Evolutionary conservation across 1,140 invertebrate genomes (phyloP).

Genomic region (Drosophila truncata): DNA sequence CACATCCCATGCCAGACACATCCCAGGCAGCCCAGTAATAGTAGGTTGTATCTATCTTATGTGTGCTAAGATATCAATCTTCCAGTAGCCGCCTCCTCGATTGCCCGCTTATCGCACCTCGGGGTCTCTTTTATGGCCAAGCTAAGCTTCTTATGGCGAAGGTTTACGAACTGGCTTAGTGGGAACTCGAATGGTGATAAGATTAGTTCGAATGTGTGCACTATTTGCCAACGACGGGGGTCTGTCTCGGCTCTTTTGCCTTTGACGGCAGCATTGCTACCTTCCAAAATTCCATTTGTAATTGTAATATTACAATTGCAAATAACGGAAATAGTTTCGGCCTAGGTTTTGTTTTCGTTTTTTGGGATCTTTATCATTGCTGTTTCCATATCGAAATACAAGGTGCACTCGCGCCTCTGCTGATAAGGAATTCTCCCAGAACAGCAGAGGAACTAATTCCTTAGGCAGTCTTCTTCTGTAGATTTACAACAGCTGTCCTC

Average conservation of each 20-base stretch:
- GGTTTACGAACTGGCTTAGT: constrained; percentile 28
- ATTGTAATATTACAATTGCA: constrained; percentile 38
- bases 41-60: not conserved
- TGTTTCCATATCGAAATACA: constrained; percentile 30
- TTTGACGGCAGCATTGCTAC: not conserved
- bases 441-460: constrained; percentile 24
- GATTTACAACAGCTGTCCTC: constrained; percentile 52
- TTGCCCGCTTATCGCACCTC: constrained; percentile 44
- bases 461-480: constrained; percentile 37
- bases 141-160: constrained; percentile 56
- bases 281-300: constrained; percentile 15
- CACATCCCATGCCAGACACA: constrained; percentile 3
- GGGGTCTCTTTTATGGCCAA: constrained; percentile 46
- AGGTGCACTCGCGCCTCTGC: not conserved
- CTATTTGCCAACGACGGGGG: not conserved
- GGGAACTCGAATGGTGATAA: constrained; percentile 20
- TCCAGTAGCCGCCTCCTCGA: constrained; percentile 39
- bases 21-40: not conserved
- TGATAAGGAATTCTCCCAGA: constrained; percentile 33
- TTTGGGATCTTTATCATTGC: constrained; percentile 22
- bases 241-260: too few relatives aligned
- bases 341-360: not conserved
- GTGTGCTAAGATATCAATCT: constrained; percentile 33
- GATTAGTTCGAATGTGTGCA: constrained; percentile 17
- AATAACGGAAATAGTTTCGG: constrained; percentile 25